Conservation (phyloP, 1,140 invertebrate genomes). For the Megathymus violae region DNA sequence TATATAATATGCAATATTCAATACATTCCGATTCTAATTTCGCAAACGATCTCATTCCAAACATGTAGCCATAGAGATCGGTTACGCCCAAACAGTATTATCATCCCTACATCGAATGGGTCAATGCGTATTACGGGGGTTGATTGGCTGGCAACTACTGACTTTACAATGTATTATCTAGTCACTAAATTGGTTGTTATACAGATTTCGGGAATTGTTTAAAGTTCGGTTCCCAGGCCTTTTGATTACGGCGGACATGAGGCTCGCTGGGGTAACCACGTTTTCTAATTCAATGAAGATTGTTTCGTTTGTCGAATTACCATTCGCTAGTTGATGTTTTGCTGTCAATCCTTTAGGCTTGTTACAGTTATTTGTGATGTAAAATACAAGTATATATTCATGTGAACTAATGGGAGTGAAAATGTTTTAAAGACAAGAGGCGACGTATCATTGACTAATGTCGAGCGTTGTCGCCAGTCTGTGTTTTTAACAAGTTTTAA, state of each 20-base stretch:
- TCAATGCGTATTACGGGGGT: conserved; percentile 62
- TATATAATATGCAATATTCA: too few relatives aligned
- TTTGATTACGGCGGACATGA: conserved; percentile 41
- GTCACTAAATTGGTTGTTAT: conserved; percentile 59
- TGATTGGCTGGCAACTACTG: conserved; percentile 49
- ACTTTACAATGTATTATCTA: conserved; percentile 66
- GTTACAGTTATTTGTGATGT: too few relatives aligned
- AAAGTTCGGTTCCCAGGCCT: conserved; percentile 66
- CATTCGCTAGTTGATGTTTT: too few relatives aligned
- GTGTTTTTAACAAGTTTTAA: too few relatives aligned
- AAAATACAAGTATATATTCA: too few relatives aligned
- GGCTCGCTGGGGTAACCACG: not conserved
- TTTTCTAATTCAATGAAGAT: not conserved
- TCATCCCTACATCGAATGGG: conserved; percentile 61
- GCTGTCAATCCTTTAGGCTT: too few relatives aligned
- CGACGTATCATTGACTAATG: too few relatives aligned
- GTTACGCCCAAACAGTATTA: conserved; percentile 66
- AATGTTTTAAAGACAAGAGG: too few relatives aligned
- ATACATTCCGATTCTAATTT: too few relatives aligned
- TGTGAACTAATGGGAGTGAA: too few relatives aligned
- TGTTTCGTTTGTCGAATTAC: conserved; percentile 39
- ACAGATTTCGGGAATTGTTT: conserved; percentile 68
- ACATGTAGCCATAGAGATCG: conserved; percentile 60
- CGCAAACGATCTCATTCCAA: conserved; percentile 8
- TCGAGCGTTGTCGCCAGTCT: too few relatives aligned